phyloP scores from a whole-genome alignment of 2,888 invertebrate genomes.

The Synergus gifuensis region DNA sequence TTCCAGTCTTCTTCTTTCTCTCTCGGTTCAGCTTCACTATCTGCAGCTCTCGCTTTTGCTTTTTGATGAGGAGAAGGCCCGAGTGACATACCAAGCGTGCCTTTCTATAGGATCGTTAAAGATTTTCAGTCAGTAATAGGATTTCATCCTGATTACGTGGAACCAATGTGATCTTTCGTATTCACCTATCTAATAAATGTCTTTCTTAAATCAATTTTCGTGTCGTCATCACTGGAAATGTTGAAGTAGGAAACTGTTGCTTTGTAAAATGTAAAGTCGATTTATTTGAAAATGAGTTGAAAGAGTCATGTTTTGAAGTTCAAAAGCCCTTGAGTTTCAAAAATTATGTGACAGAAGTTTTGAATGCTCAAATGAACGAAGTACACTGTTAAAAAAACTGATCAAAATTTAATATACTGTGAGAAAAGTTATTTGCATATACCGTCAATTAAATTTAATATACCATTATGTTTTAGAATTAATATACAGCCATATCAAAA shows the following conservation, averaged over 20 bases:
- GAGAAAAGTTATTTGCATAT: too few relatives aligned
- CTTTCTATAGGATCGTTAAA: constrained; percentile 42
- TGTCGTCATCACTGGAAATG: background rate
- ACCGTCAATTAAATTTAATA: too few relatives aligned
- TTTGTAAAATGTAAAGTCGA: background rate
- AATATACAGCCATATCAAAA: too few relatives aligned
- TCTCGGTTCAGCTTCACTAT: constrained; percentile 5
- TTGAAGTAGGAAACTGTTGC: background rate
- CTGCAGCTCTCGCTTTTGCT: background rate
- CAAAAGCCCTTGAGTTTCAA: too few relatives aligned
- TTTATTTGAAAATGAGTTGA: too few relatives aligned
- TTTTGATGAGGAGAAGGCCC: constrained; percentile 39
- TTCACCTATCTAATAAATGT: background rate
- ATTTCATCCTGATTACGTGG: constrained; percentile 6
- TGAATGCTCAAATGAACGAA: too few relatives aligned
- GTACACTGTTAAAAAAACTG: too few relatives aligned
- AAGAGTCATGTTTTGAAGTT: too few relatives aligned
- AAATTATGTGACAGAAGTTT: too few relatives aligned
- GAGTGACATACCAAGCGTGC: constrained; percentile 53
- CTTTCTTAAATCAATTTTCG: constrained; percentile 3
- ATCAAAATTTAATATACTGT: too few relatives aligned
- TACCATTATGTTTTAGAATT: too few relatives aligned
- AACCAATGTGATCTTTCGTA: constrained; percentile 15
- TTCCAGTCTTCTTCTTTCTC: constrained; percentile 14
- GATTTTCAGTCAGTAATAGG: background rate